Evolutionary conservation across 2,797 vertebrate genomes (phyloP), one percentile per base, ranked within the genome.

Genomic region (Bryconaethiops microstoma): DNA sequence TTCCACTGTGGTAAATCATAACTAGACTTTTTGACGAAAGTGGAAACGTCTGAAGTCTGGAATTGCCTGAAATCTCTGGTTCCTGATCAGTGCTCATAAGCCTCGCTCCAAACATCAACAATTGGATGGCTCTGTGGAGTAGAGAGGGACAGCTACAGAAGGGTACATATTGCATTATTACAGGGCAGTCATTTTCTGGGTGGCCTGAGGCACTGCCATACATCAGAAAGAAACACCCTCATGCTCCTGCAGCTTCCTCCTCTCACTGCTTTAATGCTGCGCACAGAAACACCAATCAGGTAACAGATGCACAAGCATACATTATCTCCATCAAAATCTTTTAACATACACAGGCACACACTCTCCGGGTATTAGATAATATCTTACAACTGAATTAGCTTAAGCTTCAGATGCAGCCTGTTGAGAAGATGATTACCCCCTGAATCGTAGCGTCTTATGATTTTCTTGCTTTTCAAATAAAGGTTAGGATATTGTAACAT

Each of bases 271-370:
- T 69, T 76, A 60, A 77, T 82, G 76, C 77, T 83, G 70, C 59
- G 68, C 82, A 73, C 78, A 67, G 54, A 23, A 17, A 57, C 63
- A 40, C 25, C 29, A 70, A 77, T 69, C 63, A 68, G 48, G 73
- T 83, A 83, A 85, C 82, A 50, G 81, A 83, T 81, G 71, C 67
- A 54, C 74, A 67, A 71, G 83, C 70, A 82, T 78, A 74, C 67
- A 78, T 83, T 70, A 83, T 77, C 79, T 79, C 71, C 39, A 78
- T 83, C 77, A 83, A 69, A 82, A 48, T 71, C 68, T 29, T 17
- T 54, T 23, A 9, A 17, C 21, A 10, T 35, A 35, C 35, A 35
- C 13, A 8, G 13, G 6, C 42, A 23, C 67, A 21, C 23, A 29
- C 50, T 7, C n/a, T 77, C 57, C 55, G 48, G 52, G 69, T 69